Evolutionary conservation across 1,140 invertebrate species (phyloP).

Genomic region (Bombus soroeensis): DNA sequence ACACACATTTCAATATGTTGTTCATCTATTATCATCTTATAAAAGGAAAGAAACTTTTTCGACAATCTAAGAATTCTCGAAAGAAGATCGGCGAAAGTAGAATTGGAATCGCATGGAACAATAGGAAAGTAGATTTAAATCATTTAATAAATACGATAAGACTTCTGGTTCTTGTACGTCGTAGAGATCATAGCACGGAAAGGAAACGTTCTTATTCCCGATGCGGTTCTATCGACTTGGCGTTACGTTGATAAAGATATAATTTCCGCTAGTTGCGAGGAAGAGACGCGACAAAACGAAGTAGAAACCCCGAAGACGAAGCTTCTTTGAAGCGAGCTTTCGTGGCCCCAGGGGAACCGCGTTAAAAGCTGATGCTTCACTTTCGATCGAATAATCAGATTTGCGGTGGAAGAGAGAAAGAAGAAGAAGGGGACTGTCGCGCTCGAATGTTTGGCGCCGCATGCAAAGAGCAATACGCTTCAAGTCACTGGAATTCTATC

Average conservation of each 20-base stretch:
- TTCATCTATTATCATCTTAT: too few species aligned
- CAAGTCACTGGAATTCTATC: background rate
- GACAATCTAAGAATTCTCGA: too few species aligned
- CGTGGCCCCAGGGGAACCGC: background rate
- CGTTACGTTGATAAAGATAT: conserved; percentile 6
- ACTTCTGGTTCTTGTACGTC: background rate
- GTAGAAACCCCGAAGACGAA: background rate
- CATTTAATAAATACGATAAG: background rate
- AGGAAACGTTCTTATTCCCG: background rate
- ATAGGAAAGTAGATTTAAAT: background rate
- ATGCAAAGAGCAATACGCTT: background rate
- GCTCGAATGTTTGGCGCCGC: background rate
- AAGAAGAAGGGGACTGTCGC: background rate
- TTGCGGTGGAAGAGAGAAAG: background rate
- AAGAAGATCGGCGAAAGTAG: too few species aligned
- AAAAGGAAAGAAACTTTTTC: too few species aligned
- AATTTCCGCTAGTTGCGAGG: conserved; percentile 5
- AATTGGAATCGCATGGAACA: background rate
- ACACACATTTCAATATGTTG: too few species aligned
- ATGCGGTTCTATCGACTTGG: background rate
- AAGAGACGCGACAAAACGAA: background rate
- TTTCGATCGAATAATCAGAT: conserved; percentile 15
- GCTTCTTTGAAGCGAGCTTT: background rate
- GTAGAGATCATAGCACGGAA: too few species aligned
- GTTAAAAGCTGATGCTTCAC: background rate